Conservation (phyloP, 2,888 invertebrate genomes). For the Leptinotarsa juncta region DNA sequence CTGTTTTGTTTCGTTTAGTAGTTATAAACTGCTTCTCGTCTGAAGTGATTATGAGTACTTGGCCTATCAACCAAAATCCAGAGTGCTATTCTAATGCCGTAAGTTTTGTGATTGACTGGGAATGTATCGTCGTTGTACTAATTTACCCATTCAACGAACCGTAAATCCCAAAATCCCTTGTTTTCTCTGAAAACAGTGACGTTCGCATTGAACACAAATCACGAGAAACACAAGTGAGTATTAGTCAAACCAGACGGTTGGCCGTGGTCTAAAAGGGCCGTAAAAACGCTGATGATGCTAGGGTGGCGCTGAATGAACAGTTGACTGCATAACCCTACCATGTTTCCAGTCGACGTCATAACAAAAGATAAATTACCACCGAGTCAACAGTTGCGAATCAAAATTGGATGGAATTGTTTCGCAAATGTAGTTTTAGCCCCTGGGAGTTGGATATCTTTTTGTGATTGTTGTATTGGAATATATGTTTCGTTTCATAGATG, state of each 20-base stretch:
- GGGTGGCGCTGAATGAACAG: conserved; percentile 49
- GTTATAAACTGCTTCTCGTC: neutral
- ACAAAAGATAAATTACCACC: conserved; percentile 60
- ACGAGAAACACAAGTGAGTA: conserved; percentile 12
- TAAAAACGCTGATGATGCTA: conserved; percentile 45
- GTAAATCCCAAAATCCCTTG: conserved; percentile 18
- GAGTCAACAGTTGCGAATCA: conserved; percentile 49
- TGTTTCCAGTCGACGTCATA: conserved; percentile 58
- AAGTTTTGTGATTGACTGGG: conserved; percentile 10
- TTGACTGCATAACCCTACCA: conserved; percentile 50
- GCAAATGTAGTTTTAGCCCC: conserved; percentile 23
- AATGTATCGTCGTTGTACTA: conserved; percentile 18
- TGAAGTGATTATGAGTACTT: neutral
- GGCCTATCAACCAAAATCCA: neutral
- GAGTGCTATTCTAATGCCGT: conserved; percentile 12
- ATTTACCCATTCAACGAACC: conserved; percentile 14
- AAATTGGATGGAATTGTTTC: conserved; percentile 33
- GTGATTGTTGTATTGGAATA: conserved; percentile 8
- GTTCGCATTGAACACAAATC: conserved; percentile 16
- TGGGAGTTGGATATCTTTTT: conserved; percentile 15
- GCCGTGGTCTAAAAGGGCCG: conserved; percentile 26
- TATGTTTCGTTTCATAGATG: neutral
- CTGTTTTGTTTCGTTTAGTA: no score
- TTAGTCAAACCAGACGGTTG: conserved; percentile 25
- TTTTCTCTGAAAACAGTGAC: conserved; percentile 23